A percentile compares a stretch with the other conserved stretches of the same genome.
phyloP scores from a whole-genome alignment of 2,888 invertebrate species.

The Platycheirus rosarum region DNA sequence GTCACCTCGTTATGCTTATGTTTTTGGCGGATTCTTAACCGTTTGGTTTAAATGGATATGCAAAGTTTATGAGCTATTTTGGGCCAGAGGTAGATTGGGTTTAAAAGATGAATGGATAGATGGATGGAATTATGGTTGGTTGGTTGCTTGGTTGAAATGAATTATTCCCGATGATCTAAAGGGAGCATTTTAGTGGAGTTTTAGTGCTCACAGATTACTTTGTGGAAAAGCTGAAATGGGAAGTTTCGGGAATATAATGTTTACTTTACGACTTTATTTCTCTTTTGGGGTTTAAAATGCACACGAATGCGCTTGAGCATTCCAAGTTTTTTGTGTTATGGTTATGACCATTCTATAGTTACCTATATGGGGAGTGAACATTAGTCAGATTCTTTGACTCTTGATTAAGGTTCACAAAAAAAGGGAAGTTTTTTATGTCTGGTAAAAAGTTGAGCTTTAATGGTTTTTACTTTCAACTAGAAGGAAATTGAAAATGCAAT shows the following conservation, averaged over 20 bases:
- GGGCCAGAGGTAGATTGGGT: conserved; percentile 28
- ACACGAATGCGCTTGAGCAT: conserved; percentile 28
- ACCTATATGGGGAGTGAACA: conserved; percentile 8
- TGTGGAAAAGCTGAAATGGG: neutral
- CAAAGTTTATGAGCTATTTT: conserved; percentile 42
- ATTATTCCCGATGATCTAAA: conserved; percentile 64
- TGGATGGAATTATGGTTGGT: conserved; percentile 44
- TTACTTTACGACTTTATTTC: conserved; percentile 52
- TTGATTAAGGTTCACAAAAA: conserved; percentile 21
- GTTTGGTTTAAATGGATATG: neutral
- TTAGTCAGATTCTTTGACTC: conserved; percentile 7
- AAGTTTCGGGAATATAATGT: conserved; percentile 14
- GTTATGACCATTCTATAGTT: neutral
- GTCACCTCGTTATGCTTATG: conserved; percentile 71
- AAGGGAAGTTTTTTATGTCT: too few relatives aligned
- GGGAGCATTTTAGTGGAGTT: conserved; percentile 67
- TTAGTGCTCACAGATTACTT: conserved; percentile 61
- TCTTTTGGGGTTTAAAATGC: conserved; percentile 29
- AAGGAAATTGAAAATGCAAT: too few relatives aligned
- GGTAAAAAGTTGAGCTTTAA: too few relatives aligned
- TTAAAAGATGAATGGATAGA: conserved; percentile 39
- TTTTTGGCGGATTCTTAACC: conserved; percentile 26
- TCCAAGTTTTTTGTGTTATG: conserved; percentile 11
- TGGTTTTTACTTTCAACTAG: too few relatives aligned
- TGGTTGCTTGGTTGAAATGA: conserved; percentile 32